Evolutionary conservation across 2,888 invertebrate species (phyloP), one percentile per base, ranked within the genome.

Genomic region (Diaprepes abbreviatus): DNA sequence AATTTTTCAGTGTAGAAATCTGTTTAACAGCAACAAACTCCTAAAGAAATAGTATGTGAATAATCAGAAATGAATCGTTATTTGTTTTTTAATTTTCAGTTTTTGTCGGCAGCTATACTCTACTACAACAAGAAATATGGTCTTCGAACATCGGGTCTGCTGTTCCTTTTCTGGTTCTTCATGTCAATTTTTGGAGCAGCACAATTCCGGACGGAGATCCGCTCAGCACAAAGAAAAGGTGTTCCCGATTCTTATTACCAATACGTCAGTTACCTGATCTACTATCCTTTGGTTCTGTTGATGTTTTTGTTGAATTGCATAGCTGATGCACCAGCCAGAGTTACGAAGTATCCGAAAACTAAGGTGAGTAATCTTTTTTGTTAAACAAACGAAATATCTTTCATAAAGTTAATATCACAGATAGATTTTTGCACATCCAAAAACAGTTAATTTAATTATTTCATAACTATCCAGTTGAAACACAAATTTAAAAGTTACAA

Each of bases 151-250:
- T 97, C 98, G 2, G 98, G 97, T 3, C 88, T 94, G 58, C 86
- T 96, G 68, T 97, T 96, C 85, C 85, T 96, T 74, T 97, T 97
- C 85, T 98, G 97, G 97, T 86, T 96, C 16, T 80, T 96, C 0
- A 83, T 94, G 63, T 86, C 88, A 0, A 21, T 96, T 24, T 91
- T 90, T 45, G 93, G 93, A 1, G 85, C 91, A 67, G 87, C 94
- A 0, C 92, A 93, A 74, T 91, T 93, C 76, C 88, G 94, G 77
- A 89, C 91, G 16, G 90, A 91, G 82, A 81, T 85, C 40, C 74
- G 80, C 9, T 73, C 70, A 7, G 77, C 78, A 10, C 70, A 76
- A 62, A 82, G 83, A 19, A 83, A 85, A 59, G 69, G 78, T 1
- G 79, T 83, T 10, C 86, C 88, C n/a, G 83, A 82, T 6, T 85